These are phyloP conservation scores for Athalia cordata DNA, from an alignment of 2,888 invertebrate species.

Conservation along the genomic window DNA sequence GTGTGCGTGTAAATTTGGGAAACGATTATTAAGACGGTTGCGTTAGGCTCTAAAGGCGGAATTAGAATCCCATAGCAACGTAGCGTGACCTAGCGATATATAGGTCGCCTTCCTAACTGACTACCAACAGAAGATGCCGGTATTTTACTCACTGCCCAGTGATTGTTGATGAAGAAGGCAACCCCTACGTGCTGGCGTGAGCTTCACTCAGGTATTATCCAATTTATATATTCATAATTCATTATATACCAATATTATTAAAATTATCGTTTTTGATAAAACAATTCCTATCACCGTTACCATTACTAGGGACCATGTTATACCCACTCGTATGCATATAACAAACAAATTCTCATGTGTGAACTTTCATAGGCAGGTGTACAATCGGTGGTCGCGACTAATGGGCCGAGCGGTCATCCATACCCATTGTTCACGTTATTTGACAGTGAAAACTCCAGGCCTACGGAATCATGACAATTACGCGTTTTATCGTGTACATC, in stretches of 20 bases:
- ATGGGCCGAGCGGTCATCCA: conserved; percentile 41
- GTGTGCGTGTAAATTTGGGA: conserved; percentile 22
- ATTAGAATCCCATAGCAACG: conserved; percentile 71
- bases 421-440: conserved; percentile 17
- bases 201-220: conserved; percentile 78
- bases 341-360: conserved; percentile 32
- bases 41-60: conserved; percentile 44
- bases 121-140: conserved; percentile 74
- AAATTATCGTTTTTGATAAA: conserved; percentile 67
- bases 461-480: conserved; percentile 28
- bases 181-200: conserved; percentile 73
- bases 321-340: conserved; percentile 52
- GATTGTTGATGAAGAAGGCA: conserved; percentile 73
- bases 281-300: conserved; percentile 59
- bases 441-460: conserved; percentile 22
- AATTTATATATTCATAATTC: conserved; percentile 76
- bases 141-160: conserved; percentile 73
- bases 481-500: not conserved
- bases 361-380: conserved; percentile 37
- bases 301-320: conserved; percentile 58
- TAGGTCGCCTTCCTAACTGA: conserved; percentile 73
- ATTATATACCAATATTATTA: conserved; percentile 69
- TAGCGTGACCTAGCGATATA: conserved; percentile 71
- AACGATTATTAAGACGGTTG: conserved; percentile 40
- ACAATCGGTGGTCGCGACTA: conserved; percentile 36